These are phyloP conservation scores for Apodemus speciosus DNA, from an alignment of 2,113 vertebrate species.

Conservation along the genomic window DNA sequence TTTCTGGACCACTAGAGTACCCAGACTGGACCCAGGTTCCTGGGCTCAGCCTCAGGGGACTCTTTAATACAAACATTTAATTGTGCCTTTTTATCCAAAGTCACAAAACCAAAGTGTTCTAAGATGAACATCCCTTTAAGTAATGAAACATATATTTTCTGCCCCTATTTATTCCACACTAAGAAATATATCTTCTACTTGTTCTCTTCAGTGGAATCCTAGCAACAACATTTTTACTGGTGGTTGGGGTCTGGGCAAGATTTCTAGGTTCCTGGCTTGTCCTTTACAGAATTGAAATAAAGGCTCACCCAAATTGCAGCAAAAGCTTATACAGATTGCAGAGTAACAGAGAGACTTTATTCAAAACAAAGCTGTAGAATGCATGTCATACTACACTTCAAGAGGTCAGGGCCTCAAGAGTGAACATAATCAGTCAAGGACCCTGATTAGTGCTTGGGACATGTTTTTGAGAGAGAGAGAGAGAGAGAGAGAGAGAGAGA, in stretches of 20 bases:
- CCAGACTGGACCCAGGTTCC: not conserved
- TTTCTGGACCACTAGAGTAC: constrained; percentile 64
- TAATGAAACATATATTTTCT: not conserved
- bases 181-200: not conserved
- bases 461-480: not conserved
- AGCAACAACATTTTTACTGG: not conserved
- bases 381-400: not conserved
- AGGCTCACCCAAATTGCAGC: not conserved
- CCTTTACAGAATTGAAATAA: not conserved
- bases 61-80: constrained; percentile 34
- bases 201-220: not conserved
- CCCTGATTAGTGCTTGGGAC: not conserved
- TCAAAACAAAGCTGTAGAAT: not conserved
- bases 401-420: not conserved
- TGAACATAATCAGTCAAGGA: not conserved
- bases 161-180: not conserved
- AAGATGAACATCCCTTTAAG: not conserved
- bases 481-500: too few species aligned
- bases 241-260: not conserved
- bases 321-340: not conserved
- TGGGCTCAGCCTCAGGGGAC: not conserved
- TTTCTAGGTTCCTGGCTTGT: not conserved
- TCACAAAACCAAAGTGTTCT: not conserved
- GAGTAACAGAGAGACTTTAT: not conserved
- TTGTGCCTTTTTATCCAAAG: constrained; percentile 23